Evolutionary conservation across 1,140 invertebrate species (phyloP), one percentile per base, ranked within the genome.

Genomic region (Microplitis mediator): DNA sequence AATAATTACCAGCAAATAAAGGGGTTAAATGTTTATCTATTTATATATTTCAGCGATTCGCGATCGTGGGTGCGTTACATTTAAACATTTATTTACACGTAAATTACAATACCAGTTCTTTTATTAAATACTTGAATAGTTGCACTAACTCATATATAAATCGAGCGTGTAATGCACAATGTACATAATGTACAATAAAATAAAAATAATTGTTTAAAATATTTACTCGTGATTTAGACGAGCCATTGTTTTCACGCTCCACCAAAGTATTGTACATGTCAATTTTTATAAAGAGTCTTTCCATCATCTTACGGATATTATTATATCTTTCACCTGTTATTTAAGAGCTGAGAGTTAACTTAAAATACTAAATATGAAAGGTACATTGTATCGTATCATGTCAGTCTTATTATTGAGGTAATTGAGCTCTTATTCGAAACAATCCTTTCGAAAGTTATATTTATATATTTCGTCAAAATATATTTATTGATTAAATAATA

Each of bases 211-310:
- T 23, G 16, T 23, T 58, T 16, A 9, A 50, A 64, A 13, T 36
- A 64, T 50, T 16, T 23, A 50, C 36, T 11, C 16, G 14, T 34
- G 23, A 34, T 67, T 52, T 32, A 65, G 45, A 45, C 14, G n/a
- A 23, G 51, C 65, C 65, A 67, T 67, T 67, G 65, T 67, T 67
- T 67, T 39, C 65, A 54, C 45, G 11, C 35, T 45, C 39, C 52
- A 4, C 8, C 13, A 34, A 16, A 50, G 23, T 35, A 67, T 67
- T 52, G 23, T 67, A n/a, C 51, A 67, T 67, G 50, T 67, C 65
- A 54, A 67, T 67, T 67, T 67, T 64, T 64, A 64, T 64, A 23
- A 35, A 64, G 45, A 64, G 34, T 23, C 4, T 4, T 50, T 64
- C 39, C 62, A 50, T 45, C 62, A 67, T 31, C 16, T 34, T 35